Percentiles rank a stretch among this genome's conserved stretches.
Conservation (phyloP, 1,140 invertebrate genomes). For the Stratiolaelaps scimitus region DNA sequence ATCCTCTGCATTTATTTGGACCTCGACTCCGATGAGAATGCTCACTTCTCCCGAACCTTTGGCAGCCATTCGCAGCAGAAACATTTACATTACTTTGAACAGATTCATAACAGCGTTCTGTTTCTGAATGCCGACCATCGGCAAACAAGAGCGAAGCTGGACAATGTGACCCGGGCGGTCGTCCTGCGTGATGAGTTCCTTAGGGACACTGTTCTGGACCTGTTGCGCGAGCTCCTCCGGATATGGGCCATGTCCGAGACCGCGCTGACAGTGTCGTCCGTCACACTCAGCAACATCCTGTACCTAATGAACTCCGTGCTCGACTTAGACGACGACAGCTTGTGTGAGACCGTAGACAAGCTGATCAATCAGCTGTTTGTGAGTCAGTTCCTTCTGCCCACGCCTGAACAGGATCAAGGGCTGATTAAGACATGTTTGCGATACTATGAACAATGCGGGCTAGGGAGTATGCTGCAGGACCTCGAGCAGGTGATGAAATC, state of each 20-base stretch:
- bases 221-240: not conserved
- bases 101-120: conserved; percentile 2
- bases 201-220: not conserved
- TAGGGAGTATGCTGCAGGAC: not conserved
- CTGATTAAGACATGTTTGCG: not conserved
- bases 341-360: conserved; percentile 8
- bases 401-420: not conserved
- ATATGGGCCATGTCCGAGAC: not conserved
- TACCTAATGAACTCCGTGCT: not conserved
- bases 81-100: conserved; percentile 6
- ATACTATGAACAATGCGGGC: conserved; percentile 2
- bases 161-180: no score
- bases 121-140: not conserved
- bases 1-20: not conserved
- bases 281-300: not conserved
- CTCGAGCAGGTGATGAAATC: conserved; percentile 18
- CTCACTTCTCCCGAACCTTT: not conserved
- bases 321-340: not conserved
- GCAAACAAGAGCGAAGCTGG: no score
- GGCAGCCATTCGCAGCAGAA: not conserved
- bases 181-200: no score
- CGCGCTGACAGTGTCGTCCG: not conserved
- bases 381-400: not conserved
- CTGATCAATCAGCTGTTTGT: conserved; percentile 17
- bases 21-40: conserved; percentile 9